Evolutionary conservation across 2,888 invertebrate species (phyloP).

Genomic region (Mesorhabditis sp.): DNA sequence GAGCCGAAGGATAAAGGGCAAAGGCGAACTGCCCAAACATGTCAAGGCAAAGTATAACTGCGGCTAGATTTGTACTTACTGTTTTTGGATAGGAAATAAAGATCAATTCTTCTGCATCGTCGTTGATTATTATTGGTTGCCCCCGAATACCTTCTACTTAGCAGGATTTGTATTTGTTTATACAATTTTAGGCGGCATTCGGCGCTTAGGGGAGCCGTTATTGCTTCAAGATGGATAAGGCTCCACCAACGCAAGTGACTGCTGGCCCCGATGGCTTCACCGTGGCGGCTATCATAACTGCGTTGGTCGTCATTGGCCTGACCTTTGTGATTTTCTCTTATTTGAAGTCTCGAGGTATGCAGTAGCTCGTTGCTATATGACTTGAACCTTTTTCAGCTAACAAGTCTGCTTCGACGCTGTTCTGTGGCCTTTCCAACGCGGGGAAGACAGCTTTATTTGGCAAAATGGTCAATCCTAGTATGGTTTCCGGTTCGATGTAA

Average conservation of each 20-base stretch:
- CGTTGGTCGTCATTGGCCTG: slow-evolving; percentile 17
- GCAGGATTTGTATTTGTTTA: too few relatives aligned
- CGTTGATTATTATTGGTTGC: too few relatives aligned
- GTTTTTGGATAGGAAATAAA: neutral
- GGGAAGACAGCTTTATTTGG: slow-evolving; percentile 86
- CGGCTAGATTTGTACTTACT: slow-evolving; percentile 13
- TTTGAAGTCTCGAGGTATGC: too few relatives aligned
- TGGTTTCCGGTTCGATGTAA: slow-evolving; percentile 13
- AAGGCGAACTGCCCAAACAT: slow-evolving; percentile 39
- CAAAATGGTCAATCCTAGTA: slow-evolving; percentile 65
- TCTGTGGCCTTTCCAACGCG: slow-evolving; percentile 75
- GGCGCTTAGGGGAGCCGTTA: too few relatives aligned
- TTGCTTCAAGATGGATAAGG: too few relatives aligned
- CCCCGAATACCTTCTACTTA: too few relatives aligned
- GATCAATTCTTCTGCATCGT: too few relatives aligned
- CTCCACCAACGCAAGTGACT: too few relatives aligned
- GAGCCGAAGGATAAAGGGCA: slow-evolving; percentile 73
- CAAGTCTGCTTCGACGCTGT: too few relatives aligned
- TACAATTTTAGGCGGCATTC: too few relatives aligned
- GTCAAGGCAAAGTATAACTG: slow-evolving; percentile 46
- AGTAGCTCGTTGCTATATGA: too few relatives aligned
- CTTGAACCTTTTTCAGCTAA: too few relatives aligned
- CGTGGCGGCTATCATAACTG: slow-evolving; percentile 22
- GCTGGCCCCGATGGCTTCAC: slow-evolving; percentile 7
- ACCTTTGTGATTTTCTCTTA: slow-evolving; percentile 8